Evolutionary conservation across 2,888 invertebrate species (phyloP), one percentile per base, ranked within the genome.

Genomic region (Hemithea aestivaria): DNA sequence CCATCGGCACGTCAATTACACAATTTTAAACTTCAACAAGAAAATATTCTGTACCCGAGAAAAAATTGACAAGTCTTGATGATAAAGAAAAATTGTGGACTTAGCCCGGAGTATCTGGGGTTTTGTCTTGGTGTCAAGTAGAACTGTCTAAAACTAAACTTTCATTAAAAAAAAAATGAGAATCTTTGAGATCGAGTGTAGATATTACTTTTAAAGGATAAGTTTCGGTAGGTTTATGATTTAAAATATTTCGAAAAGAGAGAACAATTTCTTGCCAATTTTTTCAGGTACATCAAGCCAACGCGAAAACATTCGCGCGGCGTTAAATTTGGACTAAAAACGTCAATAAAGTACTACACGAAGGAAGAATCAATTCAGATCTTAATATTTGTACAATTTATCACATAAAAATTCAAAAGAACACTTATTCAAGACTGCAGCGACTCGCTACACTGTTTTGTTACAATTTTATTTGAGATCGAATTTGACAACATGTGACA

Each of bases 371-470:
- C 66, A 57, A 69, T 65, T 79, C 76, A 80, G 80, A 81, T 85
- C 77, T 80, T 67, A 72, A 66, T 35, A 50, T 80, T 84, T 84
- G 81, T 82, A 83, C 82, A 80, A 73, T 75, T 73, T 62, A 81
- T 83, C 82, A 83, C 82, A 82, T 76, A 70, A 73, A 70, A 68
- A 65, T 62, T 65, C 56, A 74, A 72, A 75, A 75, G 72, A 75
- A 78, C 76, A 80, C 78, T 60, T 63, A 45, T 48, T 29, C 40
- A 42, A 51, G 53, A 60, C 58, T 60, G 61, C 62, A 63, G 57
- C 59, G 37, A 55, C 50, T 48, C 47, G 45, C 40, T 37, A 55
- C 55, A 55, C 44, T 43, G 48, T 51, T 16, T 4, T 16, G 16
- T 16, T 16, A 16, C 5, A 5, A 16, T 4, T 4, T 2, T 16